Base-by-base conservation (phyloP, 1,140 invertebrate species). In the Anoplophora glabripennis region DNA sequence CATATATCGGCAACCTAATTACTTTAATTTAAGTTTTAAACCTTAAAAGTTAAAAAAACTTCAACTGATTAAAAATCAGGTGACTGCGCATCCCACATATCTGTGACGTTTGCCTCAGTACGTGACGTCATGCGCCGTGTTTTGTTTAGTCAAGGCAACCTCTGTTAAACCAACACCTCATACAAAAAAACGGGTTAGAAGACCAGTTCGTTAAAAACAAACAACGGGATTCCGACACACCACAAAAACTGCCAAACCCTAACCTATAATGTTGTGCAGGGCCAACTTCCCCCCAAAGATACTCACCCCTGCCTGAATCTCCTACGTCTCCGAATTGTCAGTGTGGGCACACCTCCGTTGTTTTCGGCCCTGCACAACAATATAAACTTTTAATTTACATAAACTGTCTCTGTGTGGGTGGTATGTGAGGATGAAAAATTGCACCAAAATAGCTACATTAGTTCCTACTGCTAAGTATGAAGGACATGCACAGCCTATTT, bases 291-390 rank as follows among this genome's bases (percentile, higher is more conserved):
- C 21, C 21, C 21, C 2, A 28, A 28, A 28, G 21, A 28, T 54
- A 71, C 69, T 71, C 61, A 75, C 74, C 74, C 72, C 51, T 65
- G 62, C 60, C 66, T 66, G 59, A 73, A 72, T 64, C 68, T 71
- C 53, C 74, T 67, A 47, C 74, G 65, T 59, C 74, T 69, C 54
- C 74, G 64, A 53, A 75, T 70, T 57, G 74, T 73, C 63, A 75
- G 65, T 47, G 72, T 74, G n/a, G 74, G 67, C 7, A 64, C 59
- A 46, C 69, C 68, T 56, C 71, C 71, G 67, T 72, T 73, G 64
- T 72, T 71, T 72, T 75, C 74, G 68, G 72, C 74, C 74, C 74
- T 75, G 72, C 71, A 75, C 71, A 75, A 71, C 65, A 69, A 61
- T 37, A 49, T 40, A 44, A 58, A 52, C 15, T 54, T 40, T 52